A percentile compares a stretch with the other conserved stretches of the same genome.
Conservation (phyloP, 2,797 vertebrate species). For the Thamnophis elegans region DNA sequence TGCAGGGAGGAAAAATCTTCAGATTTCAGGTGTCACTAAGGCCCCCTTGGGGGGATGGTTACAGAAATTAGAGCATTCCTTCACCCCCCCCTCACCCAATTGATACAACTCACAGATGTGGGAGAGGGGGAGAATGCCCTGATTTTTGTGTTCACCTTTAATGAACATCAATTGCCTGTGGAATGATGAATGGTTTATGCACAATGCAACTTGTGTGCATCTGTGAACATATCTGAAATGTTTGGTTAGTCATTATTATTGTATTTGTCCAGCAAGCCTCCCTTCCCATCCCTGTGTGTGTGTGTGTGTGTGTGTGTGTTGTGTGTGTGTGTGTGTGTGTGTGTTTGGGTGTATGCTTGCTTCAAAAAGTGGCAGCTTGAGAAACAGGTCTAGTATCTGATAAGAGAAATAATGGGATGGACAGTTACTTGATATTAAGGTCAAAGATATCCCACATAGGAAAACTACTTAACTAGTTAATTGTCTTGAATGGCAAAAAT, state of each 20-base stretch:
- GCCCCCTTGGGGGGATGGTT: background rate
- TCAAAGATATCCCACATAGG: background rate
- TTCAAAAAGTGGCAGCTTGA: background rate
- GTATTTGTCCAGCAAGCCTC: no score
- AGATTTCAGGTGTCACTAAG: background rate
- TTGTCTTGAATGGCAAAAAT: background rate
- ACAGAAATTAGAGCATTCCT: constrained; percentile 4
- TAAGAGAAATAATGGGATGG: background rate
- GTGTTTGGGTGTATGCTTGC: background rate
- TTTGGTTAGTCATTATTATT: background rate
- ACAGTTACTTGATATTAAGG: background rate
- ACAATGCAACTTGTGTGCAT: background rate
- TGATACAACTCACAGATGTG: constrained; percentile 3
- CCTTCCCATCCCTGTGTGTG: background rate
- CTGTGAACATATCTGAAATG: background rate
- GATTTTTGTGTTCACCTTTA: constrained; percentile 13
- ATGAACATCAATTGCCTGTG: background rate
- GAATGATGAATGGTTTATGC: background rate
- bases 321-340: no score
- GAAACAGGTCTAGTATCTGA: background rate
- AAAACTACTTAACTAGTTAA: background rate
- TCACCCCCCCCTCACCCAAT: background rate
- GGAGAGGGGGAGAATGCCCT: constrained; percentile 38
- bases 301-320: background rate
- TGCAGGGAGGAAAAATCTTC: background rate